Base-by-base conservation (phyloP, 2,113 vertebrate genomes). In the Crypturellus undulatus region DNA sequence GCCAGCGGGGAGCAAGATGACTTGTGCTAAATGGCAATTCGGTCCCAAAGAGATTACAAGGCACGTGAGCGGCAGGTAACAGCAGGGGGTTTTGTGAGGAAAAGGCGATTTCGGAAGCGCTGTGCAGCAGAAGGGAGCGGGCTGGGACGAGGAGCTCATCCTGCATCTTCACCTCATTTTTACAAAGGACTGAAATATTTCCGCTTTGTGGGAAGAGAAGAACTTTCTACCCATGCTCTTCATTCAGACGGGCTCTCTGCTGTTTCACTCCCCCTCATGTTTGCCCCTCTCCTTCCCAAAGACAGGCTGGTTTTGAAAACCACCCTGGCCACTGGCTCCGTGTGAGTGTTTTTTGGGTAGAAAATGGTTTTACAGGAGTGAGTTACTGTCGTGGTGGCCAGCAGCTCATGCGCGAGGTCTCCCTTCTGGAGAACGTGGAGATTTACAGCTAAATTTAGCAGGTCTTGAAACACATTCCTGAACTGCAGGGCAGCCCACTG, bases 371-470 rank as follows among this genome's bases (percentile, higher is more conserved):
- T 76, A 45, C 51, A 60, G 64, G 62, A 95, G 56, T 80, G 90
- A 95, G 42, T 94, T 88, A 90, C 90, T 64, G 64, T 58, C 67
- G 58, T 87, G 87, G 71, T 94, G 76, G 68, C 71, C 79, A 78
- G 82, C 62, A 84, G 82, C 68, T 47, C 79, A 67, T 86, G 64
- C 75, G 64, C 76, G 71, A 65, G 92, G 78, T 45, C 43, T 68
- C 75, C 90, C 64, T 59, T 63, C 32, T 71, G 85, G 90, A 95
- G 79, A 92, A 16, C 36, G 93, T 80, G 69, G 92, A 94, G 94
- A 91, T 96, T 95, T 93, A 92, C 78, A 86, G 92, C 19, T 69
- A 38, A 71, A 77, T 80, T 65, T 76, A 49, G 62, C 34, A 60
- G 78, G 62, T 68, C 87, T 76, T 92, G 85, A 84, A 73, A 51